Base-by-base conservation (phyloP, 2,113 vertebrate genomes). In the Panthera uncia region DNA sequence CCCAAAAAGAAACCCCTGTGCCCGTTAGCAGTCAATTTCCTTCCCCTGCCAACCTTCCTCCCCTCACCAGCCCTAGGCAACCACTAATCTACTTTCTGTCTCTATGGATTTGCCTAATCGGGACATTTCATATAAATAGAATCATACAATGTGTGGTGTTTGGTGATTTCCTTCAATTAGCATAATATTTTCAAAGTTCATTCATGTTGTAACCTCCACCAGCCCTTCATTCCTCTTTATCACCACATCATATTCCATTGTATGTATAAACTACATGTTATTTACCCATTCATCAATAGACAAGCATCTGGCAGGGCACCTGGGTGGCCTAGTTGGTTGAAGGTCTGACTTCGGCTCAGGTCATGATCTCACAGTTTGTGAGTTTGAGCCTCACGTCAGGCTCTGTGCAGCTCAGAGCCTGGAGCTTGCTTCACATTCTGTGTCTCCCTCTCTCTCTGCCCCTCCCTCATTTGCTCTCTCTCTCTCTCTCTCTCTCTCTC, bases 111-210 rank as follows among this genome's bases (percentile, higher is more conserved):
- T 91, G 27, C 23, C 27, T 92, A 94, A 86, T 81, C 61, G 93
- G 52, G 14, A 52, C 31, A 90, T 68, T 73, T 91, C 31, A 68
- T 79, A 74, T 74, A 84, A 81, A 74, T 38, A 31, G 33, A 74
- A 80, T 82, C 87, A 95, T 50, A 55, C 10, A 68, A 74, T 55
- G 84, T 36, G 31, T 79, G 41, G 3, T 74, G 23, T 81, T 89
- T 89, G 55, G 25, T 89, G n/a, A 89, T 11, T 94, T 97, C 23
- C 81, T 85, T 91, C 79, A 82, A 61, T 76, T 85, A 86, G 18
- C 19, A 80, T 87, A 95, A 82, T 31, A 23, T 94, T 73, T 95
- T 94, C 48, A 36, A 96, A 23, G 23, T 90, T 86, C 25, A 81
- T 78, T 78, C 73, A 87, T 86, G 33, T 31, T 87, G 25, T 83